Evolutionary conservation across 1,140 invertebrate genomes (phyloP).

Genomic region (Laupala kohalensis): DNA sequence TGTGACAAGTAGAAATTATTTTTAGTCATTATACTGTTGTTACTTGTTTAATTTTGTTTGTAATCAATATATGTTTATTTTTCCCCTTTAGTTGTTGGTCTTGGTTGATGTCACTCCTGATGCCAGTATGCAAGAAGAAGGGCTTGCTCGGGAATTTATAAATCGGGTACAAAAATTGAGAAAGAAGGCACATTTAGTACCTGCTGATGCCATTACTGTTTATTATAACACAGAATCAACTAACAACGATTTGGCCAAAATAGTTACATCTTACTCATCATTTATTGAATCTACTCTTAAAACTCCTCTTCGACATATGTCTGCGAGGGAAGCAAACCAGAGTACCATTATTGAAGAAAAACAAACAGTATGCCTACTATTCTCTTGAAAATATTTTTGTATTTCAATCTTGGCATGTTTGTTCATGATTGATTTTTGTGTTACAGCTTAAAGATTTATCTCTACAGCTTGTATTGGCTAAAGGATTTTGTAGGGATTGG

Average conservation of each 20-base stretch:
- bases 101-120: constrained; percentile 68
- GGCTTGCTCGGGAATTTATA: constrained; percentile 83
- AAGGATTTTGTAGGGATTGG: constrained; percentile 28
- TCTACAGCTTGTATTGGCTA: constrained; percentile 40
- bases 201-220: constrained; percentile 78
- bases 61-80: constrained; percentile 8
- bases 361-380: constrained; percentile 33
- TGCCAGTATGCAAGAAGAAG: constrained; percentile 82
- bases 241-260: constrained; percentile 44
- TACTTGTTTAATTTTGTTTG: not conserved
- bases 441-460: constrained; percentile 22
- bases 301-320: constrained; percentile 41
- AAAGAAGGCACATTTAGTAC: constrained; percentile 90
- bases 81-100: constrained; percentile 42
- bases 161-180: constrained; percentile 93
- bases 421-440: not conserved
- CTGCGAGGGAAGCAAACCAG: constrained; percentile 21
- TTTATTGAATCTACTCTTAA: constrained; percentile 76
- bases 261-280: constrained; percentile 52
- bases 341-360: constrained; percentile 59
- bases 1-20: too few species aligned
- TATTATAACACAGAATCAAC: constrained; percentile 56
- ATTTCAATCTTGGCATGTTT: not conserved
- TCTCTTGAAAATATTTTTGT: not conserved
- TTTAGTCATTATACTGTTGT: constrained; percentile 10